A percentile compares a stretch with the other conserved stretches of the same genome.
These are phyloP conservation scores for Threskiornis aethiopicus DNA, from an alignment of 2,797 vertebrate species.

Conservation along the genomic window DNA sequence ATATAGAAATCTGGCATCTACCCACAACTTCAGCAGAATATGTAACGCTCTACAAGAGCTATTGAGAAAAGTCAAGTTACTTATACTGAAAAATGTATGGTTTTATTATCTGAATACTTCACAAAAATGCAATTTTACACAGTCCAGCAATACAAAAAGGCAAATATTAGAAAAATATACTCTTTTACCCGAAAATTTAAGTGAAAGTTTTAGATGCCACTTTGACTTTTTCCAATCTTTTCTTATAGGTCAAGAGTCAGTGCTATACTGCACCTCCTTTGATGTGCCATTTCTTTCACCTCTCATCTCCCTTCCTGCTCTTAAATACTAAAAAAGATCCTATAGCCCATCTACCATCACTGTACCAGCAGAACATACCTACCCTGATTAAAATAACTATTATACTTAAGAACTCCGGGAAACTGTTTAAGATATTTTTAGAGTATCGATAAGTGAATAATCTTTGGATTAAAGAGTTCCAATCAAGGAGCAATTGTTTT, in stretches of 20 bases:
- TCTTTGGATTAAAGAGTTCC: conserved; percentile 44
- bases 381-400: not conserved
- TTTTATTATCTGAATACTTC: not conserved
- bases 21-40: not conserved
- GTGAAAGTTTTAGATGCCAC: not conserved
- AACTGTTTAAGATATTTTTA: conserved; percentile 6
- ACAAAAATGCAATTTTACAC: not conserved
- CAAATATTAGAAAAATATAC: not conserved
- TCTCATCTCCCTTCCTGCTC: not conserved
- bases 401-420: not conserved
- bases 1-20: not conserved
- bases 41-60: rapidly evolving
- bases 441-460: conserved; percentile 42
- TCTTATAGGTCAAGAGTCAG: not conserved
- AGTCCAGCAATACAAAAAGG: not conserved
- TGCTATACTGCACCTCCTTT: not conserved
- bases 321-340: not conserved
- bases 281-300: not conserved
- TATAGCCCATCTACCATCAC: rapidly evolving
- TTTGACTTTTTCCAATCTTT: not conserved
- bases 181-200: not conserved
- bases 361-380: not conserved
- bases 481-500: conserved; percentile 38
- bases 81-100: not conserved
- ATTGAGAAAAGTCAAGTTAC: not conserved